Conservation (phyloP, 2,888 invertebrate genomes). For the Caenorhabditis angaria region DNA sequence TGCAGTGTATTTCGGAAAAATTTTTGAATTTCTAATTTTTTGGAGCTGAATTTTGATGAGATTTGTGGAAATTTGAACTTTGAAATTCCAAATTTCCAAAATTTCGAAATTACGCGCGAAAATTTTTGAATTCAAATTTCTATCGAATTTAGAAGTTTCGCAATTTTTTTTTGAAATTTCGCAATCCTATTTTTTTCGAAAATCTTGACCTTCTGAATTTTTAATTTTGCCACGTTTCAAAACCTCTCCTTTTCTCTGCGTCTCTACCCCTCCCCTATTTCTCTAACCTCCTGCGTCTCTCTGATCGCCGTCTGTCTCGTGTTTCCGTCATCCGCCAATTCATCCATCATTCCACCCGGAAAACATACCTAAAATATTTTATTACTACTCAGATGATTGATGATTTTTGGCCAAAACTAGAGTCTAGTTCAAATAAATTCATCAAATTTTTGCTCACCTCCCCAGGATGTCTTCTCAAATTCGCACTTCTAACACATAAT, state of each 20-base stretch:
- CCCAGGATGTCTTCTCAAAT: conserved; percentile 45
- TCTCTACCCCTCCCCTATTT: conserved; percentile 3
- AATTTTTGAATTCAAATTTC: too few species aligned
- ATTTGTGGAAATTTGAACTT: too few species aligned
- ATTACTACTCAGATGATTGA: not conserved
- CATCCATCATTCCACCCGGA: conserved; percentile 55
- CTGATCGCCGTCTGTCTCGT: conserved; percentile 48
- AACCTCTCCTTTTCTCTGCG: conserved; percentile 19
- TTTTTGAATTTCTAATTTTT: too few species aligned
- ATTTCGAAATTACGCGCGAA: too few species aligned
- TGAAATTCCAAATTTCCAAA: too few species aligned
- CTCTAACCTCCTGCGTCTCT: conserved; percentile 50
- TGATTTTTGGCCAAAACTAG: too few species aligned
- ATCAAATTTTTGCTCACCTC: conserved; percentile 20
- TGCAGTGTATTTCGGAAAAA: too few species aligned
- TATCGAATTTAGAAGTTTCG: too few species aligned
- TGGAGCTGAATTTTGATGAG: too few species aligned
- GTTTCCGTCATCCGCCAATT: conserved; percentile 26
- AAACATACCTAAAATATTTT: conserved; percentile 48
- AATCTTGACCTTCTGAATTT: too few species aligned
- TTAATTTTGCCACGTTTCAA: conserved; percentile 12
- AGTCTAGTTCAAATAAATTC: not conserved
- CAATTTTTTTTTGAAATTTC: too few species aligned
- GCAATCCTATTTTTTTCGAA: too few species aligned
- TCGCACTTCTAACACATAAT: conserved; percentile 43